Evolutionary conservation across 2,797 vertebrate genomes (phyloP).

Genomic region (Rhodeus uyekii): DNA sequence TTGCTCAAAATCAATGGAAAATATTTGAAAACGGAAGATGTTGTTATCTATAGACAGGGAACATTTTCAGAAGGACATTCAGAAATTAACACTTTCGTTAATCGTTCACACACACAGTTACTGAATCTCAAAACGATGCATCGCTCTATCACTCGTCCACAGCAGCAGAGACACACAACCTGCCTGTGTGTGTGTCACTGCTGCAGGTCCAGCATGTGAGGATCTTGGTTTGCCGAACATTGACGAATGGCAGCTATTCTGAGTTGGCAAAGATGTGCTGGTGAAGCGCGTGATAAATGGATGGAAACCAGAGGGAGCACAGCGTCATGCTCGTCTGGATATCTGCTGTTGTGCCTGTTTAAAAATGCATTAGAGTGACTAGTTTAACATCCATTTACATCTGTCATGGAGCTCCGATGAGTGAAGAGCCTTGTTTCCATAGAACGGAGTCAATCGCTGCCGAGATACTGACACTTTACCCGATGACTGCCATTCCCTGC

Average conservation of each 20-base stretch:
- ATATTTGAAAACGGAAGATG: too few species aligned
- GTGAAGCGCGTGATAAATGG: constrained; percentile 63
- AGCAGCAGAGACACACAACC: constrained; percentile 12
- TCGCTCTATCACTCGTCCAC: not conserved
- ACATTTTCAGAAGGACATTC: not conserved
- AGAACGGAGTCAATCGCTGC: not conserved
- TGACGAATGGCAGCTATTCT: constrained; percentile 73
- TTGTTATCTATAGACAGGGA: not conserved
- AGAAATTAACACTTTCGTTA: constrained; percentile 1
- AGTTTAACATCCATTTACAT: constrained; percentile 74
- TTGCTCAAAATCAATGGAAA: not conserved
- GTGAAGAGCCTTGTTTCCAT: constrained; percentile 23
- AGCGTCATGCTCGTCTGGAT: constrained; percentile 63
- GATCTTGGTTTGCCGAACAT: too few species aligned
- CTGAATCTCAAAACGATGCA: not conserved
- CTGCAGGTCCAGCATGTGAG: too few species aligned
- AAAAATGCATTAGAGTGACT: constrained; percentile 77
- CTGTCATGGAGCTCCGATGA: constrained; percentile 64
- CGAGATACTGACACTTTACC: too few species aligned
- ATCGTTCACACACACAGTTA: not conserved
- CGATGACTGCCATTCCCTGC: too few species aligned
- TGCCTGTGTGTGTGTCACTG: too few species aligned
- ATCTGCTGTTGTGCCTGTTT: constrained; percentile 74
- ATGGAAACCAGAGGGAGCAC: constrained; percentile 43
- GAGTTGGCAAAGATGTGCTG: constrained; percentile 48